Base-by-base conservation (phyloP, 2,113 vertebrate genomes). In the Tragelaphus scriptus region DNA sequence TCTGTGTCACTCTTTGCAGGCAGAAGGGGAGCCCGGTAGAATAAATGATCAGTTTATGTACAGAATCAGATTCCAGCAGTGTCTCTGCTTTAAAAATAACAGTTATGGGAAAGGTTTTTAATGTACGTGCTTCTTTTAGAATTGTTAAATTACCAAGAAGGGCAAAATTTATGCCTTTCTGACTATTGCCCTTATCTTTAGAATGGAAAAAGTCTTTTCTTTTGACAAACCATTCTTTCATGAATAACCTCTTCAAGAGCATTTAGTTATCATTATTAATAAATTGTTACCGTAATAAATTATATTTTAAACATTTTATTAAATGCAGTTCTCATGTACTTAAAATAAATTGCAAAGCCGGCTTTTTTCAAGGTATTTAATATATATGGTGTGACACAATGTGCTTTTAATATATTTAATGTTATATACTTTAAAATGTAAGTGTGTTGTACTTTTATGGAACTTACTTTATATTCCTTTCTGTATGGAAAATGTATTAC, bases 241-340 rank as follows among this genome's bases (percentile, higher is more conserved):
- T 14, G 97, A 93, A 88, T 97, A 97, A 97, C 96, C 97, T 93
- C 97, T 97, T 97, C 97, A 97, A 97, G 95, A 97, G 97, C 98
- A 88, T 98, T 98, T 98, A 94, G 96, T 98, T 97, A 98, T 95
- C 98, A 96, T 98, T 98, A 98, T 98, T 98, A 98, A 98, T 98
- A 98, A 97, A 98, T 98, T 98, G 98, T 97, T 97, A 92, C 82
- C 32, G 87, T 96, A 95, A 97, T 98, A 98, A 98, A 98, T 98
- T 97, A 98, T 98, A 97, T 98, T 98, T 98, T 97, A 98, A 98
- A 98, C 98, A 98, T 98, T 98, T 98, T 98, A 98, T 98, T 98
- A 98, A 98, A 98, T 98, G 98, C 97, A 95, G 94, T 98, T 98
- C 98, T 97, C 97, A 75, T 98, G 97, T 98, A 97, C 97, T 98